Conservation (phyloP, 1,140 invertebrate species). For the Bemisia tabaci region DNA sequence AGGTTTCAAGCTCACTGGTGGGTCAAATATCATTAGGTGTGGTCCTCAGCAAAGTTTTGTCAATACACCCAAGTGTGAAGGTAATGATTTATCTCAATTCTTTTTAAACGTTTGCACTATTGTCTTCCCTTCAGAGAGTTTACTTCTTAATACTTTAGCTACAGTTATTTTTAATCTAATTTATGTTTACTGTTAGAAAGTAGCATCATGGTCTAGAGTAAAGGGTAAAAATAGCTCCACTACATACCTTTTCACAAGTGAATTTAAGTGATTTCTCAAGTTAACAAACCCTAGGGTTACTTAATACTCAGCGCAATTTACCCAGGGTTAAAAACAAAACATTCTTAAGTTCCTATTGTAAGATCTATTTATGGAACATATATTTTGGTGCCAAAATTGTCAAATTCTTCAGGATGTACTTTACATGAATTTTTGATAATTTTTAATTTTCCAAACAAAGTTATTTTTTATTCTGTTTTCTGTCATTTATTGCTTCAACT, state of each 20-base stretch:
- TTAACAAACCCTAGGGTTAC: too few species aligned
- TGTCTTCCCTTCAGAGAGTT: slow-evolving; percentile 1
- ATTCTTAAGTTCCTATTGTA: too few species aligned
- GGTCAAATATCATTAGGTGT: slow-evolving; percentile 77
- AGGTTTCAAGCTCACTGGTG: slow-evolving; percentile 73
- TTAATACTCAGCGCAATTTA: too few species aligned
- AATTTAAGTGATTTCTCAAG: too few species aligned
- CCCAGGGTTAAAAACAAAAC: too few species aligned
- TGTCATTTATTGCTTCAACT: slow-evolving; percentile 6
- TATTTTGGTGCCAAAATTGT: too few species aligned
- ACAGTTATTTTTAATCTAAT: neutral
- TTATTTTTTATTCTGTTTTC: neutral
- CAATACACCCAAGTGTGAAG: slow-evolving; percentile 70
- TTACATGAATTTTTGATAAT: too few species aligned
- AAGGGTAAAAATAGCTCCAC: too few species aligned
- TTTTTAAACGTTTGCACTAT: slow-evolving; percentile 6
- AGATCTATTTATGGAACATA: too few species aligned
- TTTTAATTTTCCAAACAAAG: neutral
- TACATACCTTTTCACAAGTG: too few species aligned
- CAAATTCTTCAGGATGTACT: too few species aligned
- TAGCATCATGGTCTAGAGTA: neutral
- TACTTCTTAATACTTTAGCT: neutral
- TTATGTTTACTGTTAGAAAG: slow-evolving; percentile 3
- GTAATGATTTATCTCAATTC: slow-evolving; percentile 26
- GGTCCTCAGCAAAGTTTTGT: slow-evolving; percentile 72